These are phyloP conservation scores for Ibidorhyncha struthersii DNA, from an alignment of 2,113 vertebrate species.

Conservation along the genomic window DNA sequence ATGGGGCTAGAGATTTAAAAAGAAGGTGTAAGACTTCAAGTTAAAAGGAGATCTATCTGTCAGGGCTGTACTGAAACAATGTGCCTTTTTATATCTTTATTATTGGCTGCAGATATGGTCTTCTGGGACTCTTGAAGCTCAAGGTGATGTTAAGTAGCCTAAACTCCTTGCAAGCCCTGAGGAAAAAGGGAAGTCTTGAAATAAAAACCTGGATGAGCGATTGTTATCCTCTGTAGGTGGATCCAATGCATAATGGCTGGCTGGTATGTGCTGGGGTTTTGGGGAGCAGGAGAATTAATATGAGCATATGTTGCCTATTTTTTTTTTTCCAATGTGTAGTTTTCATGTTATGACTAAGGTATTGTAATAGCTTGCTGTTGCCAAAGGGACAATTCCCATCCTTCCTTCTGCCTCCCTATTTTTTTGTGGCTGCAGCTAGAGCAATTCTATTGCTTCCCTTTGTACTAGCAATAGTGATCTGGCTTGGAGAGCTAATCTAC, in stretches of 20 bases:
- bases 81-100: neutral
- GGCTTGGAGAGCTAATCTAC: neutral
- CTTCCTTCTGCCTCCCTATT: neutral
- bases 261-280: neutral
- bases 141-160: neutral
- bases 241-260: neutral
- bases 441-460: neutral
- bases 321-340: neutral
- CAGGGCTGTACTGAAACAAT: neutral
- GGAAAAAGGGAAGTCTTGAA: neutral
- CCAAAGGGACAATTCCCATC: neutral
- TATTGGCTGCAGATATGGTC: neutral
- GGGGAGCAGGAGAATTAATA: neutral
- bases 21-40: neutral
- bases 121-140: neutral
- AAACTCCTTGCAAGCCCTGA: neutral
- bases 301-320: neutral
- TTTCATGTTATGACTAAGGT: neutral
- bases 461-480: neutral
- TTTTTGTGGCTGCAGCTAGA: neutral
- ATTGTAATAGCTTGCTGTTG: neutral
- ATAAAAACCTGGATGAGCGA: neutral
- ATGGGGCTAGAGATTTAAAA: neutral
- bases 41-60: neutral
- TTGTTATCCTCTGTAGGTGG: neutral